A percentile compares a stretch with the other conserved stretches of the same genome.
Evolutionary conservation across 2,113 vertebrate species (phyloP).

Genomic region (Bettongia penicillata): DNA sequence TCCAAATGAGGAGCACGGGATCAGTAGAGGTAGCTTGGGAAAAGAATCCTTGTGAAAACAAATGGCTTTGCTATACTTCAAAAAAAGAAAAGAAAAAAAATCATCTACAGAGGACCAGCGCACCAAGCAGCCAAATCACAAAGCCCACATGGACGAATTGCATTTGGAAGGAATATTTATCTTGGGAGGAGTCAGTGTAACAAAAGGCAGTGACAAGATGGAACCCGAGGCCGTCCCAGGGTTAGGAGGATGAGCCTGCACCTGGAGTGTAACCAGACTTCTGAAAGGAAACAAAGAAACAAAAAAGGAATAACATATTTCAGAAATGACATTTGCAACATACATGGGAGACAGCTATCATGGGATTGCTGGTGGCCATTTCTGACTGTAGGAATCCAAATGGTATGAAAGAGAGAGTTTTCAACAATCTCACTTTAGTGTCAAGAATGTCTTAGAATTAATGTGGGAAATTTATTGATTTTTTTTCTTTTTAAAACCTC

Average conservation of each 20-base stretch:
- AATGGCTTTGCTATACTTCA: conserved; percentile 81
- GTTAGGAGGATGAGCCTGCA: conserved; percentile 84
- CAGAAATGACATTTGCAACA: conserved; percentile 81
- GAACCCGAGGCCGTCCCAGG: conserved; percentile 84
- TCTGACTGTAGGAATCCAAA: conserved; percentile 71
- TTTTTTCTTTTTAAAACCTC: conserved; percentile 61
- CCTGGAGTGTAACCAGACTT: conserved; percentile 84
- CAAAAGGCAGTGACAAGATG: conserved; percentile 84
- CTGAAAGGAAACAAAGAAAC: conserved; percentile 84
- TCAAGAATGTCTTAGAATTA: conserved; percentile 64
- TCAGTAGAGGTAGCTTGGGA: conserved; percentile 89
- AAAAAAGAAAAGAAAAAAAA: conserved; percentile 30
- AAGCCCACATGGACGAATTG: conserved; percentile 82
- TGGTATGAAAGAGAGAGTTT: conserved; percentile 56
- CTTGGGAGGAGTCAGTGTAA: conserved; percentile 81
- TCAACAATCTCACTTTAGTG: conserved; percentile 73
- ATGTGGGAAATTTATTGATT: conserved; percentile 69
- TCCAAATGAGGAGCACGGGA: conserved; percentile 78
- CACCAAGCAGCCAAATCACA: conserved; percentile 83
- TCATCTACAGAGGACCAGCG: conserved; percentile 83
- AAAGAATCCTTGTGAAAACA: conserved; percentile 82
- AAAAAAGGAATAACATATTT: conserved; percentile 77
- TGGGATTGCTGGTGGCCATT: conserved; percentile 51
- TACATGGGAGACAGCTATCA: conserved; percentile 63
- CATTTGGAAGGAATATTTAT: conserved; percentile 82